Conservation (phyloP, 2,888 invertebrate genomes). For the Leuctra nigra region DNA sequence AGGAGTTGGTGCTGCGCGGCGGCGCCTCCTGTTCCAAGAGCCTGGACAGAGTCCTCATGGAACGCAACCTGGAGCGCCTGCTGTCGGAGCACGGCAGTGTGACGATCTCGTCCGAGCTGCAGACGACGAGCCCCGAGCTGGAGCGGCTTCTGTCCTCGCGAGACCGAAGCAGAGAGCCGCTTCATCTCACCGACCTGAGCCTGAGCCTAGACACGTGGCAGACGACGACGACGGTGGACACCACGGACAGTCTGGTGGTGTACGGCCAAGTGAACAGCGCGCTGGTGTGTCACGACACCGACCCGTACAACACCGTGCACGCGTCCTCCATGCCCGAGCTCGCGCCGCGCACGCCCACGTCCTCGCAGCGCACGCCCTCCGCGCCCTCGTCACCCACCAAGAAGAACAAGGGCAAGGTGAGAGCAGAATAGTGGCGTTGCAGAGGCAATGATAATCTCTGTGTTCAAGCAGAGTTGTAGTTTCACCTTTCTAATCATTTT, state of each 20-base stretch:
- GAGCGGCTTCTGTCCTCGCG: constrained; percentile 47
- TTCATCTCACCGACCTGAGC: constrained; percentile 51
- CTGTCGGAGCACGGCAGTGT: constrained; percentile 40
- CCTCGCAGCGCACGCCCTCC: constrained; percentile 32
- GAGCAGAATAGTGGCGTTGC: constrained; percentile 45
- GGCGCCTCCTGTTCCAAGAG: constrained; percentile 40
- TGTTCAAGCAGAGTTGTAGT: too few species aligned
- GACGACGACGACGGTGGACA: neutral
- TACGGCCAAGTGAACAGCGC: constrained; percentile 15
- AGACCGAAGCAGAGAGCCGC: constrained; percentile 52
- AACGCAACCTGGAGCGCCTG: constrained; percentile 58
- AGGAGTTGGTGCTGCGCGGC: constrained; percentile 25
- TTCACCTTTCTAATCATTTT: too few species aligned
- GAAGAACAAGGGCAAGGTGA: constrained; percentile 40
- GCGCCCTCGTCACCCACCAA: constrained; percentile 42
- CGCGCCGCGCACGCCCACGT: constrained; percentile 34
- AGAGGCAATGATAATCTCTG: too few species aligned
- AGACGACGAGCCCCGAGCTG: constrained; percentile 36
- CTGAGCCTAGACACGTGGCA: constrained; percentile 49
- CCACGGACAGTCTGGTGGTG: constrained; percentile 8
- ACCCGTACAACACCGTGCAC: constrained; percentile 37
- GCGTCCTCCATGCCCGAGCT: constrained; percentile 60
- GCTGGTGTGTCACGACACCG: constrained; percentile 6
- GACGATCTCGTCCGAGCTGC: constrained; percentile 20
- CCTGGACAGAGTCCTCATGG: constrained; percentile 59